phyloP scores from a whole-genome alignment of 2,797 vertebrate genomes.

The Avahi laniger region DNA sequence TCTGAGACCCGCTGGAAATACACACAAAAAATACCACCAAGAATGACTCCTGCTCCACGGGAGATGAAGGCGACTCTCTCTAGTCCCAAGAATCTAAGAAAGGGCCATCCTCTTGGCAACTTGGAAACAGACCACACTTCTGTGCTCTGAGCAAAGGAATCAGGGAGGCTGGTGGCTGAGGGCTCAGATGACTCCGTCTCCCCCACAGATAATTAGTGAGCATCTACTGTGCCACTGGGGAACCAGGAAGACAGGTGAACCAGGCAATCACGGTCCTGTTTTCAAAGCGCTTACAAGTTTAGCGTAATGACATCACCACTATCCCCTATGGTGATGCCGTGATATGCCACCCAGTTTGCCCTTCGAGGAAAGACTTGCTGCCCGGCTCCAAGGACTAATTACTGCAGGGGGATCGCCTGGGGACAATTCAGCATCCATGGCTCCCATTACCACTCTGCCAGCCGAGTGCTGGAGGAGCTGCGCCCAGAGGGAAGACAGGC shows the following conservation, averaged over 20 bases:
- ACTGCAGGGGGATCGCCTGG: neutral
- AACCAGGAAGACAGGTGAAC: neutral
- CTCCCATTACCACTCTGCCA: neutral
- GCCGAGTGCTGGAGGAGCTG: neutral
- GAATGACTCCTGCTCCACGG: neutral
- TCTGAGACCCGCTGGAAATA: neutral
- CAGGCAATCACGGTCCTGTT: neutral
- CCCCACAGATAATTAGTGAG: neutral
- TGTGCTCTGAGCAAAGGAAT: neutral
- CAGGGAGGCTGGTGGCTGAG: neutral
- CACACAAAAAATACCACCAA: neutral
- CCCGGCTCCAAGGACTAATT: neutral
- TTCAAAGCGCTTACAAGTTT: neutral
- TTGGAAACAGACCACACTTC: neutral
- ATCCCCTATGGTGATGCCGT: rapidly evolving
- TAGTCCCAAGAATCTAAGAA: neutral
- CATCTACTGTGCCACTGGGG: neutral
- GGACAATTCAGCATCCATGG: neutral
- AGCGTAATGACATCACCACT: neutral
- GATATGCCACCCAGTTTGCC: neutral
- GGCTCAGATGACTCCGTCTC: neutral
- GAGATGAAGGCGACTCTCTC: neutral
- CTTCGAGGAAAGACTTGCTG: neutral
- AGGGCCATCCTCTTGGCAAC: neutral
- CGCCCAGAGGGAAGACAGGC: neutral